A percentile compares a stretch with the other conserved stretches of the same genome.
These are phyloP conservation scores for Conomelus anceps DNA, from an alignment of 2,888 invertebrate species.

Conservation along the genomic window DNA sequence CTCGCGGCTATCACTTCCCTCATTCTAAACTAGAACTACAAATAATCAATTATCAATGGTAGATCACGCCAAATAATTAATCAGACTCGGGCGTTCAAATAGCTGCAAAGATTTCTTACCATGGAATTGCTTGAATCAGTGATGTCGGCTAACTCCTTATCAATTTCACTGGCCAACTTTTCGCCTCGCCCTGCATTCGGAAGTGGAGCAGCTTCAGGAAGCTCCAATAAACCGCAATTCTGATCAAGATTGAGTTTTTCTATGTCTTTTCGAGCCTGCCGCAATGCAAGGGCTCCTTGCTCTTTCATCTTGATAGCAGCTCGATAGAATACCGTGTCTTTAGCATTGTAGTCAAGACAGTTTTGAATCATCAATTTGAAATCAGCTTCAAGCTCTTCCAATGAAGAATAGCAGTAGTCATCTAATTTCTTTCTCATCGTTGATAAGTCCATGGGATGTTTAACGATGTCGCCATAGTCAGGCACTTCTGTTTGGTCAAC, in stretches of 20 bases:
- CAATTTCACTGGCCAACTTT: slow-evolving; percentile 47
- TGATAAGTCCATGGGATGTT: slow-evolving; percentile 80
- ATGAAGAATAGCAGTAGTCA: slow-evolving; percentile 56
- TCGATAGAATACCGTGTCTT: slow-evolving; percentile 90
- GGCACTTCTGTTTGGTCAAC: slow-evolving; percentile 73
- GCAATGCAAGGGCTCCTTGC: slow-evolving; percentile 73
- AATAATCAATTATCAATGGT: too few relatives aligned
- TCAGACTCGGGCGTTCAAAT: not conserved
- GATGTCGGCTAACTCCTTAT: slow-evolving; percentile 48
- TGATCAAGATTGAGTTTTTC: slow-evolving; percentile 49
- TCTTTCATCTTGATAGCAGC: slow-evolving; percentile 86
- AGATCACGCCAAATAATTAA: too few relatives aligned
- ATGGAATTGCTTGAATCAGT: slow-evolving; percentile 29
- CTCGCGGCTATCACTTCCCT: too few relatives aligned
- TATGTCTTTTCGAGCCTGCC: slow-evolving; percentile 68
- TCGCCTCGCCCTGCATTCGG: slow-evolving; percentile 37
- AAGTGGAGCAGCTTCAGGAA: not conserved
- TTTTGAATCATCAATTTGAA: slow-evolving; percentile 95
- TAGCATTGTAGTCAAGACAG: slow-evolving; percentile 90
- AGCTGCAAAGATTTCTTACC: slow-evolving; percentile 17
- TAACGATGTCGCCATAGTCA: slow-evolving; percentile 52
- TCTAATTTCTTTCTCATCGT: slow-evolving; percentile 79
- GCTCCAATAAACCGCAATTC: not conserved
- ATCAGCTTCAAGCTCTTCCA: slow-evolving; percentile 78
- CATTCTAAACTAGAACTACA: too few relatives aligned